Percentiles rank a stretch among this genome's conserved stretches.
Conservation (phyloP, 2,113 vertebrate species). For the Epinephelus moara region DNA sequence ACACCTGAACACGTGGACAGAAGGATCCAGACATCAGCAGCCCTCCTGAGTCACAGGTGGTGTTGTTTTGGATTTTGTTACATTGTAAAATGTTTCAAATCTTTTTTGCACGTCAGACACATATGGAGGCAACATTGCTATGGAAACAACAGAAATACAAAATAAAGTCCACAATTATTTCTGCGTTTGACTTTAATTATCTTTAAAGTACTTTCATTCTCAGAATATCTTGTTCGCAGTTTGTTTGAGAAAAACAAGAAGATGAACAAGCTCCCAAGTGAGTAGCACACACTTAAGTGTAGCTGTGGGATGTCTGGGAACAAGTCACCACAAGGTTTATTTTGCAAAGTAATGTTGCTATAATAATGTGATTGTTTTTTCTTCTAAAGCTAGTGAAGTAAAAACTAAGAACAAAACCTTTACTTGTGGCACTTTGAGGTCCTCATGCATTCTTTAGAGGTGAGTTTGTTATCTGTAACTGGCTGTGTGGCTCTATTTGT, state of each 20-base stretch:
- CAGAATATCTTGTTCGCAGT: neutral
- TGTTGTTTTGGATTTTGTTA: neutral
- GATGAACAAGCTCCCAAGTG: conserved; percentile 2
- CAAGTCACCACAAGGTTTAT: neutral
- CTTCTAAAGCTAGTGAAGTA: neutral
- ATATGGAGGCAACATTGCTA: neutral
- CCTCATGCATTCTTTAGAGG: conserved; percentile 15
- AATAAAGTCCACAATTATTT: neutral
- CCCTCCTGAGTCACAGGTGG: neutral
- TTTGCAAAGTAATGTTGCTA: conserved; percentile 15
- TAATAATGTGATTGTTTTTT: neutral
- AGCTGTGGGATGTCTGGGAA: neutral
- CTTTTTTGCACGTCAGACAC: neutral
- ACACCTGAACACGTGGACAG: neutral
- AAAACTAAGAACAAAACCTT: neutral
- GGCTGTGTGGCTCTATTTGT: neutral
- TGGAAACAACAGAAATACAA: neutral
- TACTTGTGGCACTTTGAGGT: neutral
- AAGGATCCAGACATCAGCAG: neutral
- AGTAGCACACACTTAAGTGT: neutral
- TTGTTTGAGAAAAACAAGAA: neutral
- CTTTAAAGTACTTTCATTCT: neutral
- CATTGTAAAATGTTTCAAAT: neutral
- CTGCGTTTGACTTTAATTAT: neutral
- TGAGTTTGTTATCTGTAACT: neutral